Evolutionary conservation across 2,888 invertebrate genomes (phyloP), one percentile per base, ranked within the genome.

Genomic region (Caradrina clavipalpis): DNA sequence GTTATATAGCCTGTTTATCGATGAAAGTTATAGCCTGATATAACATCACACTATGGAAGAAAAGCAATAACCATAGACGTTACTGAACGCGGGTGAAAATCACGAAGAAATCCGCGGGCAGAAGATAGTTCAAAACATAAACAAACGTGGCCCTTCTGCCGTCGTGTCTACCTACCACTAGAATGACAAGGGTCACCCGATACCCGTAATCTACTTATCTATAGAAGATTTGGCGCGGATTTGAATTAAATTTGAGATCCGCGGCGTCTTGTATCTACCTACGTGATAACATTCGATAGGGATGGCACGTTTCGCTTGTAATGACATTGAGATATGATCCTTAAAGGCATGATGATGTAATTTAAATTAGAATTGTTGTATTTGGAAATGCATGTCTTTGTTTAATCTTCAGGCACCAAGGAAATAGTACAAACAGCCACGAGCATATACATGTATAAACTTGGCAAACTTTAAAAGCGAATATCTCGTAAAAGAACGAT

Each of bases 191-290:
- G 71, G 77, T 76, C 73, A 80, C 64, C 72, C 69, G 66, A 73
- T 81, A 83, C 55, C 65, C 21, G 47, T 70, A 81, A 78, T 81
- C 78, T 75, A 64, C 69, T 74, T 81, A 82, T 67, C 58, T 59
- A 45, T 45, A 47, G 56, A 55, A 66, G 78, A 73, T 77, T 68
- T 61, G 66, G 65, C 68, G 63, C 21, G 53, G 59, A 81, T 82
- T 66, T 73, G 73, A 73, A 81, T 82, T 84, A 76, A 78, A 84
- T 82, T 73, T 54, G 55, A 78, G 73, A 73, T 56, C 31, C 60
- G 39, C 21, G 17, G 26, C 57, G 35, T 71, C 81, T 76, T 60
- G 55, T 61, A 11, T 19, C 19, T 13, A 26, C n/a, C 39, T 65
- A 73, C 82, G 8, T 35, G 68, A 58, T 83, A 74, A 53, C 58